A percentile compares a stretch with the other conserved stretches of the same genome.
Evolutionary conservation across 2,113 vertebrate genomes (phyloP).

Genomic region (Scolopax mira): DNA sequence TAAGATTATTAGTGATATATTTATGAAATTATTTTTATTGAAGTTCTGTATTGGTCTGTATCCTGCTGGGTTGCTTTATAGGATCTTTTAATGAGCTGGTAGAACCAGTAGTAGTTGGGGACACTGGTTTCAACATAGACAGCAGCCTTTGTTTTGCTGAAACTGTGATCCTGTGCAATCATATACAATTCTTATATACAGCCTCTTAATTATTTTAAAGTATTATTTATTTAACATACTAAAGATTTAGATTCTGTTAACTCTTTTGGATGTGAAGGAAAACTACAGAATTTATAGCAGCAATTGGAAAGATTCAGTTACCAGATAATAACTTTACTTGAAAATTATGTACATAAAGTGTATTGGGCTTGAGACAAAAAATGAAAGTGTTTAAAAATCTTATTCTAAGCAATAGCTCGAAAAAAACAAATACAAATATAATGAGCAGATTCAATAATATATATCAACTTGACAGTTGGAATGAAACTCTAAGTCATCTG

Average conservation of each 20-base stretch:
- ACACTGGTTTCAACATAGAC: background rate
- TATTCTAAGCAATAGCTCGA: background rate
- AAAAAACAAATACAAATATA: background rate
- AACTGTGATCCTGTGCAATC: background rate
- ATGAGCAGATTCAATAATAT: background rate
- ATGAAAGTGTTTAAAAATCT: background rate
- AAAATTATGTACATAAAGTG: background rate
- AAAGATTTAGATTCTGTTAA: background rate
- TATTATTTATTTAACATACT: background rate
- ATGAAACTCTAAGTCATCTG: background rate
- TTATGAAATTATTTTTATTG: background rate
- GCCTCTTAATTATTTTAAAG: background rate
- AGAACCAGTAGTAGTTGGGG: background rate
- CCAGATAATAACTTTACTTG: background rate
- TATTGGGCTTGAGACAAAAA: background rate
- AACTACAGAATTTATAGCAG: background rate
- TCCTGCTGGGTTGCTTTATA: slow-evolving; percentile 11
- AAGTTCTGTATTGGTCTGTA: slow-evolving; percentile 34
- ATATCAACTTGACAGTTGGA: background rate
- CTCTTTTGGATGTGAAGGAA: background rate
- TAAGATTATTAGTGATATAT: slow-evolving; percentile 19
- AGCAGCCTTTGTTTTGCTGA: background rate
- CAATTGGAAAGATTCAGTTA: background rate
- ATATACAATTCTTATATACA: background rate
- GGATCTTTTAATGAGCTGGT: background rate